Base-by-base conservation (phyloP, 2,888 invertebrate species). In the Campaea margaritaria region DNA sequence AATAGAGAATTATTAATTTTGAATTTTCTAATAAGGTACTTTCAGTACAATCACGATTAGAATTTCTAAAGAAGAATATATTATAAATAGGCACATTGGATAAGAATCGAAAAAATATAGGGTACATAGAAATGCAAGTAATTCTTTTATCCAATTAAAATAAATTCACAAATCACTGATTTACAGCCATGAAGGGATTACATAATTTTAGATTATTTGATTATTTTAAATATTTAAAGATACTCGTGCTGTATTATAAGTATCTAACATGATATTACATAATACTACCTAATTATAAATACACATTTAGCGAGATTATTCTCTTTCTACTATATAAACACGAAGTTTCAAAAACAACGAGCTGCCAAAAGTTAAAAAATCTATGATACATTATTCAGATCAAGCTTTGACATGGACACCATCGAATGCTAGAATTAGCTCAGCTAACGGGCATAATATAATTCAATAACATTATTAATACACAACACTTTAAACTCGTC, bases 321-420 rank as follows among this genome's bases (percentile, higher is more conserved):
- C 45, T 55, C 65, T 65, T 60, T 53, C 52, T 58, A 64, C 51
- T 50, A 50, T 45, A 48, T 60, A 61, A n/a, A 53, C 51, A 60
- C 67, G 65, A 31, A 62, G 65, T 69, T 67, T 65, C 54, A 49
- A 42, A 68, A 66, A 65, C 67, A 15, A 65, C 62, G 67, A 62
- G 54, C 15, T 55, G 50, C 45, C 56, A 55, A 61, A 49, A 21
- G 43, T 45, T 45, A 54, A 28, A 58, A 58, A 52, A 53, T 52
- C 49, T 49, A 53, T 41, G 31, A 36, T 49, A 54, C 39, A 47
- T 42, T 58, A n/a, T 54, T 42, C n/a, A 28, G 12, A 54, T 54
- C 46, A 60, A 55, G 60, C 55, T 47, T 51, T 51, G 47, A 60
- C 43, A 43, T 60, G 48, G n/a, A 58, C 14, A 51, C 34, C 46